phyloP scores from a whole-genome alignment of 1,140 invertebrate species.

The Contarinia nasturtii region DNA sequence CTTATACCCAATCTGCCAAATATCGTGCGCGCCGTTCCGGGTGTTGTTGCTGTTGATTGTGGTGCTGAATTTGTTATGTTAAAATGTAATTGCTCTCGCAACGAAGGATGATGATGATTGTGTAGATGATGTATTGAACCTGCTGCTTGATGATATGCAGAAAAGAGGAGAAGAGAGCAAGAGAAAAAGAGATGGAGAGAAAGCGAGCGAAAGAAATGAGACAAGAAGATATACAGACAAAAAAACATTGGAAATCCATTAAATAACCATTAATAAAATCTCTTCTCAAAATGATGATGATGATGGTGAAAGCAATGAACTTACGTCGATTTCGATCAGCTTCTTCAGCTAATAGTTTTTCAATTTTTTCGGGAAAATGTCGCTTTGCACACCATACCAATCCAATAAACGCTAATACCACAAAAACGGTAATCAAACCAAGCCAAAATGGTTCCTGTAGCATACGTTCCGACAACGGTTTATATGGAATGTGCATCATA shows the following conservation, averaged over 20 bases:
- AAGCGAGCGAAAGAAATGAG: conserved; percentile 1
- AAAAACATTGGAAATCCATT: too few relatives aligned
- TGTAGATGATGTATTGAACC: conserved; percentile 7
- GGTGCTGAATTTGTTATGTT: conserved; percentile 16
- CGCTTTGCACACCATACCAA: conserved; percentile 60
- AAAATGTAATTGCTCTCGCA: conserved; percentile 11
- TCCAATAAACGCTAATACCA: conserved; percentile 50
- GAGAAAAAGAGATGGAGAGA: not conserved
- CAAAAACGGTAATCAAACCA: conserved; percentile 55
- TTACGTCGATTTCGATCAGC: conserved; percentile 42
- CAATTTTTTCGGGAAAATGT: conserved; percentile 65
- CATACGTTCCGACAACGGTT: conserved; percentile 51
- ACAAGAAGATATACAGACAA: conserved; percentile 1
- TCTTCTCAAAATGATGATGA: too few relatives aligned
- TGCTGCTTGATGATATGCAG: too few relatives aligned
- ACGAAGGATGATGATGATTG: conserved; percentile 13
- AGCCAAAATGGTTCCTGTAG: conserved; percentile 68
- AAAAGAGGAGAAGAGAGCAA: too few relatives aligned
- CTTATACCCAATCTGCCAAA: conserved; percentile 57
- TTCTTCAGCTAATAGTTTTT: conserved; percentile 61
- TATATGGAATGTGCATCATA: conserved; percentile 43
- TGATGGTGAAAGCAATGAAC: conserved; percentile 6
- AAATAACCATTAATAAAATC: too few relatives aligned
- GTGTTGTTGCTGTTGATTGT: conserved; percentile 21
- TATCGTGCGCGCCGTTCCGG: conserved; percentile 34